These are phyloP conservation scores for Diarsia rubi DNA, from an alignment of 2,888 invertebrate genomes.

Conservation along the genomic window DNA sequence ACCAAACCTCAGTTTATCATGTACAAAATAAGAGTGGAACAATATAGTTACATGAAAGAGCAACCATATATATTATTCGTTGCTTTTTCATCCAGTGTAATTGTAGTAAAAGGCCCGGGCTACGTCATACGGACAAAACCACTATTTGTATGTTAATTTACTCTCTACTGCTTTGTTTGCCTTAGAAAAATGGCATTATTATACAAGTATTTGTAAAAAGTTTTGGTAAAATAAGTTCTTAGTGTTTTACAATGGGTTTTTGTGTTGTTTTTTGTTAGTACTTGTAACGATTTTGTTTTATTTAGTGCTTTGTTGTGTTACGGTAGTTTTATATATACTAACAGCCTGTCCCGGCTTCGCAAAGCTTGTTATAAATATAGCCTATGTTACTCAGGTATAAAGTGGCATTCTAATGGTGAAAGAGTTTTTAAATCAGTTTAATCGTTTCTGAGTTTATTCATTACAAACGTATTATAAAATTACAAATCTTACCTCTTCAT, in stretches of 20 bases:
- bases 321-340: background rate
- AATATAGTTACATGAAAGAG: constrained; percentile 30
- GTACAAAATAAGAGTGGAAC: constrained; percentile 11
- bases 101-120: constrained; percentile 78
- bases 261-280: constrained; percentile 1
- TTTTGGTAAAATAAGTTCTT: constrained; percentile 53
- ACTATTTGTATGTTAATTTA: constrained; percentile 83
- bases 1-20: background rate
- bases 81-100: constrained; percentile 72
- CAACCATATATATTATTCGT: constrained; percentile 53
- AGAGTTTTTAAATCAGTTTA: no score
- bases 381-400: no score
- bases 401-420: no score
- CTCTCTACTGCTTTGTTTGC: constrained; percentile 70
- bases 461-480: no score
- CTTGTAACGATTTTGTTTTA: constrained; percentile 20
- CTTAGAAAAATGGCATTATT: constrained; percentile 68
- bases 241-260: constrained; percentile 39
- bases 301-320: constrained; percentile 4
- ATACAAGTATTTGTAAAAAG: constrained; percentile 63
- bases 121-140: constrained; percentile 71
- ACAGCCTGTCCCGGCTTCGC: no score
- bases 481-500: no score
- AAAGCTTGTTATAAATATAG: no score
- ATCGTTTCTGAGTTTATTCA: no score